Evolutionary conservation across 2,888 invertebrate species (phyloP), one percentile per base, ranked within the genome.

Genomic region (Amiota mariae): DNA sequence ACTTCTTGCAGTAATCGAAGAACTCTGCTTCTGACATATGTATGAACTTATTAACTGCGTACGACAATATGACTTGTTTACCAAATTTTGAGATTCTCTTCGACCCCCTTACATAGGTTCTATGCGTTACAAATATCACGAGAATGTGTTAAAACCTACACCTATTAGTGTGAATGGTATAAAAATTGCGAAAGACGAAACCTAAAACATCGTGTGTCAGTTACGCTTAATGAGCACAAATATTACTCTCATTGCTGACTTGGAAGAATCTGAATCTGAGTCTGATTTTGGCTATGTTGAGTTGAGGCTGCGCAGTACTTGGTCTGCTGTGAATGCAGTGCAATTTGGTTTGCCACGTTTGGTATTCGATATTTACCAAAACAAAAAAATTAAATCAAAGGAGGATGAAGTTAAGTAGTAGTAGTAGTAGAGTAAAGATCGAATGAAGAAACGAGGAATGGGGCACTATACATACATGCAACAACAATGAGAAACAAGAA

Each of bases 181-280:
- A 4, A 24, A 63, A 59, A 64, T 83, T 86, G 86, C 85, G 73
- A 85, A 85, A 83, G 67, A 68, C 79, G 85, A 82, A 85, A 85
- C 85, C 83, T 82, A 76, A 78, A 79, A 81, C 85, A 78, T 86
- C 87, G 86, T 85, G 86, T 86, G 88, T 87, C 86, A 86, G 86
- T 87, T 87, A 87, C 86, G 86, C 87, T 87, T 85, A 87, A 84
- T 87, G 87, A 87, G 88, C 86, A 87, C 85, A 85, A 83, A 83
- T 85, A 85, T 85, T 85, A 84, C 85, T 86, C 85, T 82, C 81
- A 79, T 83, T 86, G 85, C 78, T 81, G 85, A 51, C 20, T 71
- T 51, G 54, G 54, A 13, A 2, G n/a, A 49, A 18, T 72, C 56
- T 59, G 70, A 74, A 54, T 20, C 73, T 70, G 72, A 74, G 73